Percentiles rank a stretch among this genome's conserved stretches.
Conservation (phyloP, 2,113 vertebrate genomes). For the Macroglossus sobrinus region DNA sequence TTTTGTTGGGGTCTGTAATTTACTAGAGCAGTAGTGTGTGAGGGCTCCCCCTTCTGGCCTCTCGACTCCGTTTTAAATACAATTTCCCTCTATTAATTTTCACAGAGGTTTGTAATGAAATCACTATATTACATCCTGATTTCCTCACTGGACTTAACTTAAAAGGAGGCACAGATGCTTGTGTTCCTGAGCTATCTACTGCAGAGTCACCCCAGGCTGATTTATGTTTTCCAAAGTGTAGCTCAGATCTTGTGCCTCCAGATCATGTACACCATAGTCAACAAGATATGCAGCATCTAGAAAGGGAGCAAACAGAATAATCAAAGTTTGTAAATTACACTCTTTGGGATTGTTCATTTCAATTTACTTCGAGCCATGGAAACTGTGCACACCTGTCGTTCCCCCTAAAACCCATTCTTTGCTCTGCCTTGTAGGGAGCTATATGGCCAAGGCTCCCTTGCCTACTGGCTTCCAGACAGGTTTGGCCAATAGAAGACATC, state of each 20-base stretch:
- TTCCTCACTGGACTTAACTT: not conserved
- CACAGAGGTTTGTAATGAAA: not conserved
- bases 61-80: not conserved
- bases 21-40: not conserved
- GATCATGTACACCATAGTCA: not conserved
- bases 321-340: not conserved
- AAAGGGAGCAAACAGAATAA: not conserved
- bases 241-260: not conserved
- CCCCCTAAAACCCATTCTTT: not conserved
- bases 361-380: not conserved
- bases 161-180: not conserved
- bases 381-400: not conserved
- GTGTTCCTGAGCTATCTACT: not conserved
- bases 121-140: not conserved
- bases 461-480: not conserved
- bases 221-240: not conserved
- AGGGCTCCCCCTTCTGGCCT: not conserved
- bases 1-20: not conserved
- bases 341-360: not conserved
- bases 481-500: not conserved
- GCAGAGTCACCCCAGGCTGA: not conserved
- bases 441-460: not conserved
- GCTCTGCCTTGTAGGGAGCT: not conserved
- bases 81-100: not conserved
- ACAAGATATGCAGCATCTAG: not conserved